Conservation (phyloP, 2,113 vertebrate genomes). For the Nipponia nippon region DNA sequence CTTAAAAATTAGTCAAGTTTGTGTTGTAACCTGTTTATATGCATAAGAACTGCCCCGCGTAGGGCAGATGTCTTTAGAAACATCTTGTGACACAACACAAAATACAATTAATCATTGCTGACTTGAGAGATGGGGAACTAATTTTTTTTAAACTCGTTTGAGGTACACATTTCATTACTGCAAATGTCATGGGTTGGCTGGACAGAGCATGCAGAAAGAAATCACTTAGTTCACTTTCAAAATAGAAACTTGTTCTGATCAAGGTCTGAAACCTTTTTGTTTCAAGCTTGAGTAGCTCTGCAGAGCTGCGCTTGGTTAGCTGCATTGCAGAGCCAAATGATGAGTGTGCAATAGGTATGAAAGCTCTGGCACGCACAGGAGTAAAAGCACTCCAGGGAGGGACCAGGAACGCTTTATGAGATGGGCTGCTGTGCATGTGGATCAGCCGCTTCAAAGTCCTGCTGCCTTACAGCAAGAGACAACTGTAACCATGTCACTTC, state of each 20-base stretch:
- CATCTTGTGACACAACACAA: not conserved
- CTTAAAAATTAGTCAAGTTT: not conserved
- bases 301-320: not conserved
- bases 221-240: not conserved
- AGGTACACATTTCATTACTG: accelerated
- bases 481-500: accelerated
- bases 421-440: not conserved
- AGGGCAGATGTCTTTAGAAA: not conserved
- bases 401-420: accelerated
- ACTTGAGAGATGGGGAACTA: not conserved
- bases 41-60: not conserved
- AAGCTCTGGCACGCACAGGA: not conserved
- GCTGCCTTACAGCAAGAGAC: not conserved
- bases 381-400: not conserved
- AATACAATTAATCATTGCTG: not conserved
- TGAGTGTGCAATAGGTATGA: accelerated
- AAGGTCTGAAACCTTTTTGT: not conserved
- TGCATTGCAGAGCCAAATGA: not conserved
- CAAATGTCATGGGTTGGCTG: not conserved
- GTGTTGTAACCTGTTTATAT: not conserved
- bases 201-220: not conserved
- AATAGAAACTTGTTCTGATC: not conserved
- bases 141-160: not conserved
- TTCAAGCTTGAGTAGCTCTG: not conserved
- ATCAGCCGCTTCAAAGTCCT: not conserved